Evolutionary conservation across 2,888 invertebrate genomes (phyloP).

Genomic region (Nephrocerus scutellatus): DNA sequence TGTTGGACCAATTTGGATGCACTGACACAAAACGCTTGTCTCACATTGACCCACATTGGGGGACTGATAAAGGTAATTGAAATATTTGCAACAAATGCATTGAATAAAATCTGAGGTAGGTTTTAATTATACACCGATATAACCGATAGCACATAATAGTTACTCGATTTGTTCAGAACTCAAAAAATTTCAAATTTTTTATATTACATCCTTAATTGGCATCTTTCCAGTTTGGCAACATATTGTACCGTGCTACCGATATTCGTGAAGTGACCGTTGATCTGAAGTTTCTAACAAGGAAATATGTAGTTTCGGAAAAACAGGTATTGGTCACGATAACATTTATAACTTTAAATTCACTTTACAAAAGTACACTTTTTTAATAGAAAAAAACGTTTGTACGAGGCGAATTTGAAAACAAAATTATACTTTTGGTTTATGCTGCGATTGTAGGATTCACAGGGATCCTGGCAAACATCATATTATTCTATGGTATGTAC

Average conservation of each 20-base stretch:
- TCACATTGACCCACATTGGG: constrained; percentile 22
- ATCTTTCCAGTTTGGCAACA: constrained; percentile 22
- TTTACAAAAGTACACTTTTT: not conserved
- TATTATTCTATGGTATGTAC: constrained; percentile 21
- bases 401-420: constrained; percentile 22
- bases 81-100: no score
- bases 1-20: constrained; percentile 19
- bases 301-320: constrained; percentile 21
- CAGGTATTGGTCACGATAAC: constrained; percentile 21
- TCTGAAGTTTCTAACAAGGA: constrained; percentile 19
- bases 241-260: constrained; percentile 20
- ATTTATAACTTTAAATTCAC: constrained; percentile 10
- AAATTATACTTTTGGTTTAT: constrained; percentile 19
- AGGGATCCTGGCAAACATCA: constrained; percentile 15
- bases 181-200: no score
- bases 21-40: constrained; percentile 24
- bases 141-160: no score
- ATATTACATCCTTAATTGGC: not conserved
- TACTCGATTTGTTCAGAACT: no score
- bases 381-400: constrained; percentile 17
- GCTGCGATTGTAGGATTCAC: constrained; percentile 21
- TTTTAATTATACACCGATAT: no score
- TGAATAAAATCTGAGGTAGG: no score
- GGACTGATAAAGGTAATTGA: constrained; percentile 25
- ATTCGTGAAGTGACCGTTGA: constrained; percentile 18